Evolutionary conservation across 2,113 vertebrate genomes (phyloP).

Genomic region (Dolichallabes microphthalmus): DNA sequence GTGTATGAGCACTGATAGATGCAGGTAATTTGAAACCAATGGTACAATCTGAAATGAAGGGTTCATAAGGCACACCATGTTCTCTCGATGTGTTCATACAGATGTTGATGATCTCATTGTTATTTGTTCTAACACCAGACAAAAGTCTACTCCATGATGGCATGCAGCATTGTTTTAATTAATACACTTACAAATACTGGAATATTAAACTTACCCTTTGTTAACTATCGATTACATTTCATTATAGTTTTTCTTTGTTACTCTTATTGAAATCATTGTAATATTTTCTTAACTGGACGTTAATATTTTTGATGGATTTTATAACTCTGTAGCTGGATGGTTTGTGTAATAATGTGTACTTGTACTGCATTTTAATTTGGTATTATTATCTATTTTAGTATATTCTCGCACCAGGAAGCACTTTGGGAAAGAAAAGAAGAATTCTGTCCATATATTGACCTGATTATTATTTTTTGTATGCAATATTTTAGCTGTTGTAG

Average conservation of each 20-base stretch:
- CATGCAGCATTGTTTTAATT: conserved; percentile 8
- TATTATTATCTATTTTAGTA: conserved; percentile 55
- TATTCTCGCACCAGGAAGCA: conserved; percentile 68
- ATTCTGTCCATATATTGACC: conserved; percentile 52
- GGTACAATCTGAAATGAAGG: conserved; percentile 60
- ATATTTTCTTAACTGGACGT: conserved; percentile 53
- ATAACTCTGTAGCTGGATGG: conserved; percentile 50
- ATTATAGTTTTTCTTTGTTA: conserved; percentile 37
- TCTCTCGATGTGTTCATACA: conserved; percentile 16
- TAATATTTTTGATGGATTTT: conserved; percentile 45
- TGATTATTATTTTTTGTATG: conserved; percentile 60
- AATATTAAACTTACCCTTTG: conserved; percentile 44
- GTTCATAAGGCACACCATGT: conserved; percentile 47
- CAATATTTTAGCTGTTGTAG: conserved; percentile 65
- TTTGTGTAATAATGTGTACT: conserved; percentile 60
- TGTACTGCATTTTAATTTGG: conserved; percentile 54
- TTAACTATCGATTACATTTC: conserved; percentile 9
- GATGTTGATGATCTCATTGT: conserved; percentile 9
- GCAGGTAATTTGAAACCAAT: conserved; percentile 66
- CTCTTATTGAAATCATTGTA: conserved; percentile 51
- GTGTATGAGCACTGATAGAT: conserved; percentile 64
- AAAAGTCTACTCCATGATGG: conserved; percentile 14
- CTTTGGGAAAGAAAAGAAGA: conserved; percentile 52
- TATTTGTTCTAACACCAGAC: conserved; percentile 20
- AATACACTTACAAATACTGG: conserved; percentile 23